phyloP scores from a whole-genome alignment of 2,113 vertebrate genomes.

The Macrotus californicus region DNA sequence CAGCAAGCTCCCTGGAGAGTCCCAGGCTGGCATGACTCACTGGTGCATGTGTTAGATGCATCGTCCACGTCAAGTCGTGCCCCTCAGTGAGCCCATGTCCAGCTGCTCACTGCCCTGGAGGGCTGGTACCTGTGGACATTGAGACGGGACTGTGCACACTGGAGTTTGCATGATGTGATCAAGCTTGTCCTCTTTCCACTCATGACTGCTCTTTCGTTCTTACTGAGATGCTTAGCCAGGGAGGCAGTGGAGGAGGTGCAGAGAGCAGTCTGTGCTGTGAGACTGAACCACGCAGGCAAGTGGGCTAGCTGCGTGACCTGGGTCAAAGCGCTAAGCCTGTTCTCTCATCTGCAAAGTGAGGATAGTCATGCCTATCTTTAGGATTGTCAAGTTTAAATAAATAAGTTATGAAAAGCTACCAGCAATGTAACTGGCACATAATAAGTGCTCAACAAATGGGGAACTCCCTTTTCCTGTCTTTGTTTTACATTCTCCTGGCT shows the following conservation, averaged over 20 bases:
- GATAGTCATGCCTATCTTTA: not conserved
- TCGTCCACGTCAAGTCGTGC: not conserved
- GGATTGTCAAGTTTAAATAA: not conserved
- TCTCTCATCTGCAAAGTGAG: not conserved
- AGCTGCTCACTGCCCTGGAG: not conserved
- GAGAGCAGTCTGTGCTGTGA: not conserved
- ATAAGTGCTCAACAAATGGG: not conserved
- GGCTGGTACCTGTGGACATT: too few relatives aligned
- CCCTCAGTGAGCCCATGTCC: not conserved
- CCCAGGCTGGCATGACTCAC: not conserved
- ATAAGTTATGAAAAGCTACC: not conserved
- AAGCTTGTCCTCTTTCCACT: not conserved
- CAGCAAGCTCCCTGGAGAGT: not conserved
- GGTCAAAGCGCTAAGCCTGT: not conserved
- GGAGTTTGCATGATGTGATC: not conserved
- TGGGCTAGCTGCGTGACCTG: not conserved
- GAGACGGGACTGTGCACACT: not conserved
- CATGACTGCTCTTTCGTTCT: not conserved
- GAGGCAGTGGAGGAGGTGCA: not conserved
- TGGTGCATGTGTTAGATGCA: not conserved
- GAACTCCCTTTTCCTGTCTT: not conserved
- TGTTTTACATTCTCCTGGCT: not conserved
- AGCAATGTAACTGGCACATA: not conserved
- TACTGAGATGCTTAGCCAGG: not conserved
- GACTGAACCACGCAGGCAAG: not conserved